A percentile compares a stretch with the other conserved stretches of the same genome.
These are phyloP conservation scores for Antitype chi DNA, from an alignment of 2,888 invertebrate genomes.

Conservation along the genomic window DNA sequence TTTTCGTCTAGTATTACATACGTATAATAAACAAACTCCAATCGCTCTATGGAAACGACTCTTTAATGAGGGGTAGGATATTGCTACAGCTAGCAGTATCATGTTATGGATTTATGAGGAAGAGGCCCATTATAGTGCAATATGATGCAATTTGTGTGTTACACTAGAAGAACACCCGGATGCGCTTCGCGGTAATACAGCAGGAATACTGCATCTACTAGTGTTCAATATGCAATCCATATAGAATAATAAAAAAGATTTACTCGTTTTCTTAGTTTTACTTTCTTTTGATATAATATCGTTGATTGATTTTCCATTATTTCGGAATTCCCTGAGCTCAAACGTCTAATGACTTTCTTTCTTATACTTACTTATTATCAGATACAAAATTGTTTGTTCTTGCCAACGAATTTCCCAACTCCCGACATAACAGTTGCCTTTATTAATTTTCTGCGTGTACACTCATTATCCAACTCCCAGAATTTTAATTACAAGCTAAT, in stretches of 20 bases:
- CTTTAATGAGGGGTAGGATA: slow-evolving; percentile 71
- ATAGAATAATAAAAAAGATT: too few relatives aligned
- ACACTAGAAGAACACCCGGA: background rate
- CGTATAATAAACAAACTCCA: slow-evolving; percentile 79
- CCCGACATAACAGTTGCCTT: slow-evolving; percentile 57
- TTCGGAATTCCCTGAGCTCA: slow-evolving; percentile 22
- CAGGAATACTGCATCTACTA: background rate
- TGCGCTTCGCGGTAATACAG: background rate
- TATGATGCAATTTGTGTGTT: slow-evolving; percentile 57
- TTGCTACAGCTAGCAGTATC: slow-evolving; percentile 63
- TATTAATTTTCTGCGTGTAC: slow-evolving; percentile 65
- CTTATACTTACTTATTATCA: slow-evolving; percentile 34
- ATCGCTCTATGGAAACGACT: slow-evolving; percentile 70
- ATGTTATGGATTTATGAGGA: slow-evolving; percentile 67
- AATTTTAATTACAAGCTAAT: slow-evolving; percentile 68
- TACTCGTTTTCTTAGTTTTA: background rate
- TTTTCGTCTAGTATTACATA: slow-evolving; percentile 87
- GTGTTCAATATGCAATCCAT: background rate
- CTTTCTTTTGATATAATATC: slow-evolving; percentile 2
- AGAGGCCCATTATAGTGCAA: slow-evolving; percentile 57
- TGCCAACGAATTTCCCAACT: slow-evolving; percentile 40
- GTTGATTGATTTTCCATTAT: slow-evolving; percentile 39
- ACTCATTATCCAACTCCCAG: slow-evolving; percentile 62
- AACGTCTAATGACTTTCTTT: slow-evolving; percentile 47
- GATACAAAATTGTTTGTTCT: slow-evolving; percentile 46